A percentile compares a stretch with the other conserved stretches of the same genome.
These are phyloP conservation scores for Acanthopagrus latus DNA, from an alignment of 2,797 vertebrate genomes.

Conservation along the genomic window DNA sequence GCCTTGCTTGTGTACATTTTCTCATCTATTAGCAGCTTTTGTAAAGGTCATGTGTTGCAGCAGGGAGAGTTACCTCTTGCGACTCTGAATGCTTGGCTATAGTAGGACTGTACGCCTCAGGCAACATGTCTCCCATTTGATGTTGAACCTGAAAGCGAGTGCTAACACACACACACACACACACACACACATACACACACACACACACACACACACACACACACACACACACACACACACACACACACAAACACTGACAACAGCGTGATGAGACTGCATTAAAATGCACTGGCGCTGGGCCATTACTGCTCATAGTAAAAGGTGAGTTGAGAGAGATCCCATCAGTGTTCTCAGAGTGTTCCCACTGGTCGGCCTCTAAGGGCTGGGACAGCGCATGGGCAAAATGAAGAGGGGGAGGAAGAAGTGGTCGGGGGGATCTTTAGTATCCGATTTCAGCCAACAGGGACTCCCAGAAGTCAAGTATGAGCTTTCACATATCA, in stretches of 20 bases:
- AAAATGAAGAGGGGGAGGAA: neutral
- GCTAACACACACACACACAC: neutral
- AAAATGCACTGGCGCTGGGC: neutral
- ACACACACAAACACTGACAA: slow-evolving; percentile 3
- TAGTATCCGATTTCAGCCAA: slow-evolving; percentile 45
- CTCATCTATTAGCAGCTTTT: slow-evolving; percentile 41
- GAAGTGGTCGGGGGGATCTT: neutral
- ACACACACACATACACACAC: neutral
- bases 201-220: no score
- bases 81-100: slow-evolving; percentile 33
- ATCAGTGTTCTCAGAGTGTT: slow-evolving; percentile 18
- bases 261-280: neutral
- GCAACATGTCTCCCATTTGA: slow-evolving; percentile 31
- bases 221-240: neutral
- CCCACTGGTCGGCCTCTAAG: slow-evolving; percentile 16
- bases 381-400: slow-evolving; percentile 1
- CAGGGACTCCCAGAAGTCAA: neutral
- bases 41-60: slow-evolving; percentile 49
- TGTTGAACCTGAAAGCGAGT: slow-evolving; percentile 2
- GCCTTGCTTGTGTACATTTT: slow-evolving; percentile 55
- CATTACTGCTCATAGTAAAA: slow-evolving; percentile 26
- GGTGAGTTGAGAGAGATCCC: slow-evolving; percentile 18
- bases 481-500: neutral
- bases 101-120: slow-evolving; percentile 18
- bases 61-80: slow-evolving; percentile 34